Conservation (phyloP, 2,797 vertebrate species). For the Microchirus variegatus region DNA sequence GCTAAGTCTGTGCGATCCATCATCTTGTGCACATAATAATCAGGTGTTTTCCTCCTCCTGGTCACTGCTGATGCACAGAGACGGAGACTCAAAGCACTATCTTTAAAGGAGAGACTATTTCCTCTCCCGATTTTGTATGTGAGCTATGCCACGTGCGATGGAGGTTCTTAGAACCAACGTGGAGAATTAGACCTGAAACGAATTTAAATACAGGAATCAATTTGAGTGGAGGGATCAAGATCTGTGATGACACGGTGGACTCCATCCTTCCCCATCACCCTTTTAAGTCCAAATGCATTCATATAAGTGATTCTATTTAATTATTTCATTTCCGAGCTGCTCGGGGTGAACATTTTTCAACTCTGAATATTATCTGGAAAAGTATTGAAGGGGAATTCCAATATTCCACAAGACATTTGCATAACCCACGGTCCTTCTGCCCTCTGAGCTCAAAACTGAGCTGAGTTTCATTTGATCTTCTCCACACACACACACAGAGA, state of each 20-base stretch:
- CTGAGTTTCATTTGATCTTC: constrained; percentile 56
- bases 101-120: constrained; percentile 38
- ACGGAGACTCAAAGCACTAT: constrained; percentile 45
- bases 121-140: constrained; percentile 41
- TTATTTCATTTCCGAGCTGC: constrained; percentile 52
- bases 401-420: constrained; percentile 51
- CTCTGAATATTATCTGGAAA: constrained; percentile 52
- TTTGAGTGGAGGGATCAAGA: constrained; percentile 47
- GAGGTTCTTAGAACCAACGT: constrained; percentile 34
- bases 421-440: constrained; percentile 47
- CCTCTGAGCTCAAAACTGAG: constrained; percentile 43
- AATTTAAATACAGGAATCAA: constrained; percentile 51
- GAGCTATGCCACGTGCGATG: constrained; percentile 43
- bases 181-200: constrained; percentile 15
- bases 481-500: constrained; percentile 10
- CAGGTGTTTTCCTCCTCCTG: constrained; percentile 43
- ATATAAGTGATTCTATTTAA: constrained; percentile 41
- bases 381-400: constrained; percentile 46
- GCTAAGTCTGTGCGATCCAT: constrained; percentile 51
- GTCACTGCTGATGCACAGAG: constrained; percentile 35
- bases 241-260: constrained; percentile 33
- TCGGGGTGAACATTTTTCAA: constrained; percentile 39
- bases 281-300: constrained; percentile 45
- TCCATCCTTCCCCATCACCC: constrained; percentile 23
- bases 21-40: constrained; percentile 68